Percentiles rank a stretch among this genome's conserved stretches.
Evolutionary conservation across 2,797 vertebrate genomes (phyloP).

Genomic region (Schizopygopsis malacanthus): DNA sequence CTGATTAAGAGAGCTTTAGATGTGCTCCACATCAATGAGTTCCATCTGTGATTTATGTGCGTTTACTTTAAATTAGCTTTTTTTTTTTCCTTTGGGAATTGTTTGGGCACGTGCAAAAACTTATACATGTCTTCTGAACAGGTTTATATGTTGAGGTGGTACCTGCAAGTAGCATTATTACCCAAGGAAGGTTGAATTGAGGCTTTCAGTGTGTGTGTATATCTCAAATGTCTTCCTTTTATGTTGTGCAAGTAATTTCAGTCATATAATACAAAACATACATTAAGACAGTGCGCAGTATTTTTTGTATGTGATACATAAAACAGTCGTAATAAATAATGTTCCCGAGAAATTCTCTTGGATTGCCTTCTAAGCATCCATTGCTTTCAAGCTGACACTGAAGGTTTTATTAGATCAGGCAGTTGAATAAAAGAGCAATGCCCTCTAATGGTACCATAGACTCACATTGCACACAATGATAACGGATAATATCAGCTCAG

Average conservation of each 20-base stretch:
- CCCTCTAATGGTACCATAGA: conserved; percentile 45
- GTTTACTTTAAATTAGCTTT: conserved; percentile 65
- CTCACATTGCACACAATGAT: conserved; percentile 7
- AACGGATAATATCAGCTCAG: background rate
- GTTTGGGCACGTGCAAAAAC: background rate
- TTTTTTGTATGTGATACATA: conserved; percentile 17
- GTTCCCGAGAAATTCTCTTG: conserved; percentile 13
- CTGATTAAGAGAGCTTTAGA: conserved; percentile 76
- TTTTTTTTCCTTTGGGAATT: conserved; percentile 55
- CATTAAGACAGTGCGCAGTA: conserved; percentile 20
- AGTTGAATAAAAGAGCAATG: conserved; percentile 39
- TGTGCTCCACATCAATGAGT: conserved; percentile 73
- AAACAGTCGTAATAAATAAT: conserved; percentile 34
- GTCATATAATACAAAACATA: conserved; percentile 39
- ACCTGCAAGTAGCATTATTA: conserved; percentile 8
- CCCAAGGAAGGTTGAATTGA: background rate
- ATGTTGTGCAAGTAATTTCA: conserved; percentile 38
- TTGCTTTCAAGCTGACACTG: conserved; percentile 29
- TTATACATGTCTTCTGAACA: conserved; percentile 20
- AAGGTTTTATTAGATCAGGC: conserved; percentile 28
- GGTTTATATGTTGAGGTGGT: conserved; percentile 42
- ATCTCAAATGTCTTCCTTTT: conserved; percentile 29
- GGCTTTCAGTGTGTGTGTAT: background rate
- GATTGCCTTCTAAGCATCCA: conserved; percentile 25
- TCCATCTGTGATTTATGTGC: conserved; percentile 74